A percentile compares a stretch with the other conserved stretches of the same genome.
These are phyloP conservation scores for Drosophila bifasciata DNA, from an alignment of 1,140 invertebrate species.

Conservation along the genomic window DNA sequence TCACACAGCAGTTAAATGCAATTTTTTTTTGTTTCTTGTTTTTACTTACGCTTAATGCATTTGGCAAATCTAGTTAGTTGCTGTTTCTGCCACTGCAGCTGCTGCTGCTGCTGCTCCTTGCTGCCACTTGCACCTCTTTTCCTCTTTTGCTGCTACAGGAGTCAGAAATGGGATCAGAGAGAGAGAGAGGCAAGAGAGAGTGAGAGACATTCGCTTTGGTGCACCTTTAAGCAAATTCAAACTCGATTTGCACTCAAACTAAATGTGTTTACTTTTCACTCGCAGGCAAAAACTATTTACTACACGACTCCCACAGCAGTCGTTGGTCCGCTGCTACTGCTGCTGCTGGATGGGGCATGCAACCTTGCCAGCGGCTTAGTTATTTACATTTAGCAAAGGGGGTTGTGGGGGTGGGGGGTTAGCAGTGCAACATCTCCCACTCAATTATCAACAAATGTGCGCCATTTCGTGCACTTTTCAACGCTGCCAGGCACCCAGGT, in stretches of 20 bases:
- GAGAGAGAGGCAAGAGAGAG: too few species aligned
- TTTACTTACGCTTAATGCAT: constrained; percentile 48
- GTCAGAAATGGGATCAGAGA: neutral
- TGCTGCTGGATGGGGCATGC: constrained; percentile 4
- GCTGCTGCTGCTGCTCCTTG: constrained; percentile 22
- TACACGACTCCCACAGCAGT: constrained; percentile 30
- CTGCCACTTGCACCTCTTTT: neutral
- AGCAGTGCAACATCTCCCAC: constrained; percentile 15
- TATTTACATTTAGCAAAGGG: constrained; percentile 37
- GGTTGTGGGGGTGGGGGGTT: neutral
- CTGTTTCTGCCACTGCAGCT: constrained; percentile 21
- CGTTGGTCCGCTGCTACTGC: constrained; percentile 5
- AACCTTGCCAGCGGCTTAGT: constrained; percentile 54
- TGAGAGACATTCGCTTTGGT: constrained; percentile 3
- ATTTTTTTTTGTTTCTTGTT: constrained; percentile 7
- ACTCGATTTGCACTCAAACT: constrained; percentile 77
- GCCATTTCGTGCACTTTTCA: constrained; percentile 66
- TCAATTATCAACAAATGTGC: constrained; percentile 52
- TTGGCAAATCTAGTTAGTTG: constrained; percentile 56
- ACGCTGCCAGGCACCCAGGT: constrained; percentile 23
- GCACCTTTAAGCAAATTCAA: constrained; percentile 74
- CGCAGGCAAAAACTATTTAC: constrained; percentile 73
- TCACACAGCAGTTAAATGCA: neutral
- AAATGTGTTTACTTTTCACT: constrained; percentile 78
- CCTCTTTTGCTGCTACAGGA: constrained; percentile 15